These are phyloP conservation scores for Halictus ligatus DNA, from an alignment of 2,888 invertebrate genomes.

Conservation along the genomic window DNA sequence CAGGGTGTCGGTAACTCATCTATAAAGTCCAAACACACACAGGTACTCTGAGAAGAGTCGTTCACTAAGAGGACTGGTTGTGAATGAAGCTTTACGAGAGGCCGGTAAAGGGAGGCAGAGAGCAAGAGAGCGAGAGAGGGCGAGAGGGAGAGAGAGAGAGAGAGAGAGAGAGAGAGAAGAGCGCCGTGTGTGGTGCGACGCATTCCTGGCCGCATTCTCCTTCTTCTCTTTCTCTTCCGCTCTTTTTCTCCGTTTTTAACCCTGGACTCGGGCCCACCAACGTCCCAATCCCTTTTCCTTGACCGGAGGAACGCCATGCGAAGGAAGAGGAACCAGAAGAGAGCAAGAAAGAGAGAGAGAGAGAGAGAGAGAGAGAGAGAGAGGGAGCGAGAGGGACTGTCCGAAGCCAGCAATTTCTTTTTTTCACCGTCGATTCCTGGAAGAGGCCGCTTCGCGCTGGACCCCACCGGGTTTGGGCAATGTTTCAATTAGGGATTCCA, in stretches of 20 bases:
- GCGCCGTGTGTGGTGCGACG: slow-evolving; percentile 72
- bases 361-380: slow-evolving; percentile 6
- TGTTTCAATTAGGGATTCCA: slow-evolving; percentile 74
- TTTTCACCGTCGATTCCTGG: slow-evolving; percentile 69
- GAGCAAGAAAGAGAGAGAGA: slow-evolving; percentile 11
- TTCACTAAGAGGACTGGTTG: slow-evolving; percentile 29
- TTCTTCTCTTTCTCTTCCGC: slow-evolving; percentile 60
- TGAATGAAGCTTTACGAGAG: slow-evolving; percentile 68
- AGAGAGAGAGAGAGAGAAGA: slow-evolving; percentile 46
- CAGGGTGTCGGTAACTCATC: background rate
- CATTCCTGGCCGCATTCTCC: slow-evolving; percentile 69
- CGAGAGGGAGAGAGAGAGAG: slow-evolving; percentile 26
- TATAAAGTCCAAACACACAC: background rate
- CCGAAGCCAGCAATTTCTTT: slow-evolving; percentile 63
- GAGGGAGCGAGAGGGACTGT: slow-evolving; percentile 19
- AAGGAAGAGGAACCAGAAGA: background rate
- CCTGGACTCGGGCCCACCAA: slow-evolving; percentile 66
- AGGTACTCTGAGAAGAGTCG: background rate
- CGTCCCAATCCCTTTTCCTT: slow-evolving; percentile 66
- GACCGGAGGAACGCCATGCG: slow-evolving; percentile 42
- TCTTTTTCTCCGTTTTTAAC: slow-evolving; percentile 60
- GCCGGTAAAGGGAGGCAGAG: slow-evolving; percentile 3
- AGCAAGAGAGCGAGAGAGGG: background rate
- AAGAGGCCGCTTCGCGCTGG: slow-evolving; percentile 72
- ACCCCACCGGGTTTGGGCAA: slow-evolving; percentile 72